Percentiles rank a stretch among this genome's conserved stretches.
Evolutionary conservation across 2,113 vertebrate species (phyloP).

Genomic region (Zosterops japonicus): DNA sequence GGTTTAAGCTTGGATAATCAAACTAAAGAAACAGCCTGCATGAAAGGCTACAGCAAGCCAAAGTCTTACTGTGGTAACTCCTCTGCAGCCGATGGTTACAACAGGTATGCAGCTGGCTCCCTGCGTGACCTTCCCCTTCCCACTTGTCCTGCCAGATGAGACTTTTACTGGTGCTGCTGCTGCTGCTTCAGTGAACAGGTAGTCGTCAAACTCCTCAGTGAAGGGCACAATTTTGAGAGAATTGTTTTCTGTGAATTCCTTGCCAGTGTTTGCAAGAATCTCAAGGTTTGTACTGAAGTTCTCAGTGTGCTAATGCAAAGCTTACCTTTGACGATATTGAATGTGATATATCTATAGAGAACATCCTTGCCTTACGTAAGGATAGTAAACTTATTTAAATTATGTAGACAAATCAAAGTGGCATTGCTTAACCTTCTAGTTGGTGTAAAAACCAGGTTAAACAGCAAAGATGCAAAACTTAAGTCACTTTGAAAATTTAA

Average conservation of each 20-base stretch:
- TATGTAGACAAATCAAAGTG: slow-evolving; percentile 96
- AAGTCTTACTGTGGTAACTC: background rate
- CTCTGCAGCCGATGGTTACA: background rate
- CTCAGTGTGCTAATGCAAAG: slow-evolving; percentile 85
- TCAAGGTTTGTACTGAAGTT: slow-evolving; percentile 65
- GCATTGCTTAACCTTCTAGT: slow-evolving; percentile 80
- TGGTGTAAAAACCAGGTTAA: slow-evolving; percentile 75
- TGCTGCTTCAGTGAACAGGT: slow-evolving; percentile 67
- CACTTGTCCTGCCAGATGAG: slow-evolving; percentile 31
- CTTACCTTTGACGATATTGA: slow-evolving; percentile 86
- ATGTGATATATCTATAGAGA: slow-evolving; percentile 85
- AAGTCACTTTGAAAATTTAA: slow-evolving; percentile 84
- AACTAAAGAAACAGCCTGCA: slow-evolving; percentile 38
- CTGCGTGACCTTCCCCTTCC: background rate
- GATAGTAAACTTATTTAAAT: slow-evolving; percentile 83
- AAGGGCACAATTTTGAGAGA: slow-evolving; percentile 64
- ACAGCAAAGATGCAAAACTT: slow-evolving; percentile 83
- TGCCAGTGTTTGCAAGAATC: slow-evolving; percentile 75
- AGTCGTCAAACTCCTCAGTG: slow-evolving; percentile 32
- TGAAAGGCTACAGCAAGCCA: background rate
- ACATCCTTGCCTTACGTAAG: slow-evolving; percentile 80
- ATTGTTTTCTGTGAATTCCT: slow-evolving; percentile 78
- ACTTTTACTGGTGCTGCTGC: slow-evolving; percentile 56
- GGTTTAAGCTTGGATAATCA: slow-evolving; percentile 78
- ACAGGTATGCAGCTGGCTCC: background rate